Evolutionary conservation across 2,888 invertebrate species (phyloP), one percentile per base, ranked within the genome.

Genomic region (Merodon equestris): DNA sequence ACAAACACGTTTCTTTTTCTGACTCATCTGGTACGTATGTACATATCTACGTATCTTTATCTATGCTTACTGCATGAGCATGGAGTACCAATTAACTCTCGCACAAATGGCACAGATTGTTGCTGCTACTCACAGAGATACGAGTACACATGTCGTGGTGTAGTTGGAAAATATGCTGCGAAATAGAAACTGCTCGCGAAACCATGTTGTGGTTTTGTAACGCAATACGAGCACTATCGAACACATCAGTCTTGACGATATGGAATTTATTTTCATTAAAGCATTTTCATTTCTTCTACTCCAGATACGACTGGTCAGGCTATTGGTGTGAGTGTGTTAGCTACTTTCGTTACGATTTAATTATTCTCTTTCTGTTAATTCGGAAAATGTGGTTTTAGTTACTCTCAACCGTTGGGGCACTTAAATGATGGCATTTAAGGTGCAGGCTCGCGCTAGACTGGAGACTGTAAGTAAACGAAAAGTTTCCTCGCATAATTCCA

Each of bases 41-140:
- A 7, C 7, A 7, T 27, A 27, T 27, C 27, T 27, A 34, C 44
- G 54, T 76, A 71, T 71, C 53, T 76, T 44, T 48, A 18, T 17
- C 17, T 51, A 27, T 19, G n/a, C 27, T 14, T 1, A 9, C 17
- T 42, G 19, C 7, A 14, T 47, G 47, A 19, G 45, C 44, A 14
- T 7, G 14, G 7, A 44, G 18, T 5, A 44, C 19, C 72, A 76
- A 72, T 76, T 72, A 76, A 60, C 60, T 56, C n/a, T n/a, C 66
- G 72, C 56, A 76, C 72, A 72, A 76, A 76, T 72, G 72, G 56
- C 60, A 61, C 58, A 72, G 72, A 72, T 72, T 66, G 56, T 58
- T 27, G 47, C 70, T 70, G 42, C 7, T 27, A 27, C 27, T 27
- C 27, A 7, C 7, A 27, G 2, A 27, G 27, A 27, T 27, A 27